Evolutionary conservation across 2,888 invertebrate genomes (phyloP).

Genomic region (Augochlorella aurata): DNA sequence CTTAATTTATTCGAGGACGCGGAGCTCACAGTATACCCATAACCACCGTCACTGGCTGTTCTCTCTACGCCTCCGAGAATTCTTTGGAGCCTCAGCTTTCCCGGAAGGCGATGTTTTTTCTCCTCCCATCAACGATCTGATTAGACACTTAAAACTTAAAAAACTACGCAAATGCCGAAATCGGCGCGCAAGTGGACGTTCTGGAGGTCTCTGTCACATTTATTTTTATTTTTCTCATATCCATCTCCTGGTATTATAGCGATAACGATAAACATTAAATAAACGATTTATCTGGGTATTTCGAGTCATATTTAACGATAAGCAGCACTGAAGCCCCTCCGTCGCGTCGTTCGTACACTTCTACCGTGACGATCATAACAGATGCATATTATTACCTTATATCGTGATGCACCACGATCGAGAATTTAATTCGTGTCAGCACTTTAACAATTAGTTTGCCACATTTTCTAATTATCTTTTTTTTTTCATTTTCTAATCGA

Average conservation of each 20-base stretch:
- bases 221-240: slow-evolving; percentile 48
- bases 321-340: slow-evolving; percentile 9
- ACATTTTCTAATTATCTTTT: slow-evolving; percentile 4
- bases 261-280: slow-evolving; percentile 18
- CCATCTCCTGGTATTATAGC: slow-evolving; percentile 2
- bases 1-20: slow-evolving; percentile 50
- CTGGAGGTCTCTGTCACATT: slow-evolving; percentile 75
- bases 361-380: slow-evolving; percentile 26
- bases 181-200: slow-evolving; percentile 76
- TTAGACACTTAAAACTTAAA: slow-evolving; percentile 52
- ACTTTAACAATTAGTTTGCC: slow-evolving; percentile 25
- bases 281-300: slow-evolving; percentile 21
- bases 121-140: slow-evolving; percentile 46
- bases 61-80: slow-evolving; percentile 50
- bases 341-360: slow-evolving; percentile 24
- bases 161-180: slow-evolving; percentile 74
- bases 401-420: too few relatives aligned
- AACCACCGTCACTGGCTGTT: slow-evolving; percentile 42
- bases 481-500: slow-evolving; percentile 10
- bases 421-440: slow-evolving; percentile 5
- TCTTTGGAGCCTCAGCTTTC: slow-evolving; percentile 55
- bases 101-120: slow-evolving; percentile 63
- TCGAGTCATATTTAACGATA: slow-evolving; percentile 11
- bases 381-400: too few relatives aligned
- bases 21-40: slow-evolving; percentile 51